phyloP scores from a whole-genome alignment of 2,113 vertebrate genomes.

The Mastomys coucha region DNA sequence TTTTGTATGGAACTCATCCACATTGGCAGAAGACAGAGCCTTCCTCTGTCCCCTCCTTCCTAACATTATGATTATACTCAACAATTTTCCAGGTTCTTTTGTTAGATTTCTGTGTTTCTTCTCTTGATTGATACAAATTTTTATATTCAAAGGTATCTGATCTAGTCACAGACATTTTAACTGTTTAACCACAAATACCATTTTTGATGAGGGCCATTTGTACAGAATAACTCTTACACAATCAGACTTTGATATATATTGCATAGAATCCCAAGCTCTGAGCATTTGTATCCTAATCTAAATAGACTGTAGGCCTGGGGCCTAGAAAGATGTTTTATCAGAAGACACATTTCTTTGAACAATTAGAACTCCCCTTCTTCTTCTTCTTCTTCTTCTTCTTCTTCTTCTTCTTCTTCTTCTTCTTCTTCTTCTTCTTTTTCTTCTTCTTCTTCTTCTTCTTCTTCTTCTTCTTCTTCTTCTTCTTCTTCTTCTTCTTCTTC shows the following conservation, averaged over 20 bases:
- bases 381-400: neutral
- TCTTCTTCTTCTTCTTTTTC: neutral
- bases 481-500: neutral
- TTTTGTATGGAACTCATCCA: neutral
- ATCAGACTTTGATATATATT: neutral
- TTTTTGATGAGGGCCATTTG: neutral
- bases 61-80: neutral
- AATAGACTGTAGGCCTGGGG: neutral
- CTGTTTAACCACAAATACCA: slow-evolving; percentile 30
- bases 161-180: slow-evolving; percentile 44
- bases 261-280: neutral
- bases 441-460: neutral
- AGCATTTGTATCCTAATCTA: neutral
- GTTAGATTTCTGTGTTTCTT: slow-evolving; percentile 11
- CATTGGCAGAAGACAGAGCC: neutral
- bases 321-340: neutral
- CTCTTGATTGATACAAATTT: neutral
- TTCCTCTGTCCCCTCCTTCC: neutral
- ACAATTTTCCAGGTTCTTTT: slow-evolving; percentile 28
- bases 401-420: neutral
- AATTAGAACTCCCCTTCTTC: neutral
- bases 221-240: neutral
- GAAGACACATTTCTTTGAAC: neutral
- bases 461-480: neutral
- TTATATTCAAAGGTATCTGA: slow-evolving; percentile 2